Evolutionary conservation across 2,113 vertebrate species (phyloP), one percentile per base, ranked within the genome.

Genomic region (Riparia riparia): DNA sequence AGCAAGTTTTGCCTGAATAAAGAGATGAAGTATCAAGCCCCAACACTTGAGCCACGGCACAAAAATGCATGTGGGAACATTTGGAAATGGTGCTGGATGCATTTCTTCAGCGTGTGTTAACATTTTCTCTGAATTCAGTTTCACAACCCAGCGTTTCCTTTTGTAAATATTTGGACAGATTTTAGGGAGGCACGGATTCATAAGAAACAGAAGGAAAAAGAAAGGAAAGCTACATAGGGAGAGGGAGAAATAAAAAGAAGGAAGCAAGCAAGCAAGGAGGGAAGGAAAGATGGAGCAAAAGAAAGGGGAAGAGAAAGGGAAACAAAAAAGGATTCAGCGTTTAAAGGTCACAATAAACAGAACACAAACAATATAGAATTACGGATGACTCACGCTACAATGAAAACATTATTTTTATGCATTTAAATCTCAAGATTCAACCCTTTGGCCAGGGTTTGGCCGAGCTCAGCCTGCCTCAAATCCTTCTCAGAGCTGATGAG

Each of bases 101-200:
- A 96, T 97, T 97, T 96, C 93, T 97, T 94, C 63, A 60, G 87
- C 86, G 68, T 96, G 95, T 61, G 93, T 96, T 96, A 96, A 95
- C 90, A 74, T 96, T 96, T 97, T 88, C 88, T 96, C 95, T 60
- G 83, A 94, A 96, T 93, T 96, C 93, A 74, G 84, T 97, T 96
- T 94, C 97, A 95, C 95, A 97, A 97, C 76, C 71, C 90, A 95
- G 74, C 92, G 37, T 96, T 94, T 95, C 83, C 93, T 96, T 96
- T 91, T 91, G 93, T 96, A 97, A 97, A 97, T 94, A 95, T 91
- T 95, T 95, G 76, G 91, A 91, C 78, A 89, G 72, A 84, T 94
- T 89, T 90, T 80, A 66, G 9, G 15, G 45, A 90, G 65, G 69
- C 63, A 66, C 24, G 12, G n/a, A 95, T 63, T 77, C 56, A 73